phyloP scores from a whole-genome alignment of 2,888 invertebrate species.

The Ennomos quercinarius region DNA sequence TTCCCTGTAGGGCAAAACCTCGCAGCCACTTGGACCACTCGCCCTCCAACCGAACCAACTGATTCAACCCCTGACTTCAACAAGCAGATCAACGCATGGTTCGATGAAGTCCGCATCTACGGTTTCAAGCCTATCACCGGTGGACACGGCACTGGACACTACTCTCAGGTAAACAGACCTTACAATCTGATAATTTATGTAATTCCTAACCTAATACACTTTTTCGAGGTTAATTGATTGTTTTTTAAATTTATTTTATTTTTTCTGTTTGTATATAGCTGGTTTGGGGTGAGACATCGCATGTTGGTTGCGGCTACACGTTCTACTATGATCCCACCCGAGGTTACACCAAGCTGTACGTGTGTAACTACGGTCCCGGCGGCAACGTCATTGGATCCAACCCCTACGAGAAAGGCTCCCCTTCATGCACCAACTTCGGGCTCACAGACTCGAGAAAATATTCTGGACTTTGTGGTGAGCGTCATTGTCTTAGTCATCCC shows the following conservation, averaged over 20 bases:
- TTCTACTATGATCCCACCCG: constrained; percentile 90
- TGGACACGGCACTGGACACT: constrained; percentile 91
- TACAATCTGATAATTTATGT: not conserved
- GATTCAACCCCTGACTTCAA: constrained; percentile 90
- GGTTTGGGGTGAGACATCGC: constrained; percentile 94
- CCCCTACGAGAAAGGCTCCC: constrained; percentile 91
- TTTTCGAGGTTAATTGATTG: not conserved
- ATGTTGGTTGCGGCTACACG: constrained; percentile 94
- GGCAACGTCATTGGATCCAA: constrained; percentile 91
- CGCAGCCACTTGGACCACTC: constrained; percentile 92
- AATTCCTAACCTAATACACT: not conserved
- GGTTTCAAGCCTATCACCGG: constrained; percentile 87
- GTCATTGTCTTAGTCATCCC: constrained; percentile 41
- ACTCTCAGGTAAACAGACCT: constrained; percentile 88
- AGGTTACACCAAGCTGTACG: constrained; percentile 93
- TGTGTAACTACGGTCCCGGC: constrained; percentile 94
- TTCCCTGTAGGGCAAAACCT: constrained; percentile 95
- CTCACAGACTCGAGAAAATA: constrained; percentile 90
- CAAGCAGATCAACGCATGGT: constrained; percentile 92
- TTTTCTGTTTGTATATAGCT: constrained; percentile 85
- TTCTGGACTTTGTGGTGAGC: constrained; percentile 91
- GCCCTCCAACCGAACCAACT: constrained; percentile 81
- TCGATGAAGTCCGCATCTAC: constrained; percentile 90
- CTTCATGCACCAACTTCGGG: constrained; percentile 89
- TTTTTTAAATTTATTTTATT: constrained; percentile 23